These are phyloP conservation scores for Trachops cirrhosus DNA, from an alignment of 2,797 vertebrate genomes.

Conservation along the genomic window DNA sequence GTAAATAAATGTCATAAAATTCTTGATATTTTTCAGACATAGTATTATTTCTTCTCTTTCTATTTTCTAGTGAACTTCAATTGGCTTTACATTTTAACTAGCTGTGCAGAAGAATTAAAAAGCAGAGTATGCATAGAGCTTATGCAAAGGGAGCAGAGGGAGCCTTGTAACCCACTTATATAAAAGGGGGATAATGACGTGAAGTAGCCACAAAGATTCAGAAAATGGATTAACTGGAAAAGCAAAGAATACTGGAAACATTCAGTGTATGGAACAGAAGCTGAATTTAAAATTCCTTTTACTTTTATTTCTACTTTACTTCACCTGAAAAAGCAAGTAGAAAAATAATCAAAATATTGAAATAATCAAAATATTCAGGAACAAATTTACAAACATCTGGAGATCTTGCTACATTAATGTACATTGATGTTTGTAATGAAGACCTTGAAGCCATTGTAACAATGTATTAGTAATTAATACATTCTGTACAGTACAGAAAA, in stretches of 20 bases:
- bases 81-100: not conserved
- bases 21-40: not conserved
- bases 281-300: not conserved
- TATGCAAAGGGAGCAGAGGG: not conserved
- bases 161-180: not conserved
- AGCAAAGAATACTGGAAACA: not conserved
- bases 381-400: not conserved
- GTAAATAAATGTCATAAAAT: not conserved
- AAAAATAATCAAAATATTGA: not conserved
- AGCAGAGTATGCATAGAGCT: not conserved
- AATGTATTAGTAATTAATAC: not conserved
- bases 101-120: not conserved
- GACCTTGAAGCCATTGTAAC: not conserved
- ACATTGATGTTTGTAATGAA: not conserved
- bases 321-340: not conserved
- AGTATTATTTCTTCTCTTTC: not conserved
- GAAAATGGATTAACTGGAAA: not conserved
- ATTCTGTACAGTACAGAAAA: not conserved
- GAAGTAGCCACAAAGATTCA: not conserved
- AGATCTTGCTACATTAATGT: not conserved
- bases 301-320: not conserved
- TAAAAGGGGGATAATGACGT: not conserved
- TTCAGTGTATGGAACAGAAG: not conserved
- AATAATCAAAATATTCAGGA: not conserved
- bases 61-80: not conserved